Percentiles rank a stretch among this genome's conserved stretches.
These are phyloP conservation scores for Palloptera scutellata DNA, from an alignment of 2,888 invertebrate species.

Conservation along the genomic window DNA sequence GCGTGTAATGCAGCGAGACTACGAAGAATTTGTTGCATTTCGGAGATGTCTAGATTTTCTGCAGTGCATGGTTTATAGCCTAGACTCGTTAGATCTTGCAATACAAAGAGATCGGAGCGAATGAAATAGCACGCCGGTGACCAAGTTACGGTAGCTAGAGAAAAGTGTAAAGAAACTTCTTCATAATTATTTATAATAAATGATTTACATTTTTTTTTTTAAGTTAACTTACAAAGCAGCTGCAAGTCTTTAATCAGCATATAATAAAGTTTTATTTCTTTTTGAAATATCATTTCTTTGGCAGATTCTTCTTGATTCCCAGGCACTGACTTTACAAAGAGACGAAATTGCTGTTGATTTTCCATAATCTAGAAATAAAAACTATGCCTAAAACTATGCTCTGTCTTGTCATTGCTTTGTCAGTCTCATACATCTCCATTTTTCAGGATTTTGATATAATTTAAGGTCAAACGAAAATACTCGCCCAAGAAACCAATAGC, in stretches of 20 bases:
- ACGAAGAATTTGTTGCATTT: slow-evolving; percentile 54
- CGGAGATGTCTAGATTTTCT: slow-evolving; percentile 44
- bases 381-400: slow-evolving; percentile 45
- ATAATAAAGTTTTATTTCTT: slow-evolving; percentile 51
- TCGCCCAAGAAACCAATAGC: slow-evolving; percentile 56
- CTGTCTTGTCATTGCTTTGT: neutral
- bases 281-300: slow-evolving; percentile 49
- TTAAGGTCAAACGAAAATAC: slow-evolving; percentile 49
- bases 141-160: slow-evolving; percentile 45
- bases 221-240: slow-evolving; percentile 46
- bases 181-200: neutral
- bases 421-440: slow-evolving; percentile 15
- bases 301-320: slow-evolving; percentile 42
- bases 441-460: slow-evolving; percentile 10
- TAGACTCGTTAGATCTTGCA: slow-evolving; percentile 58
- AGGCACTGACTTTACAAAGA: slow-evolving; percentile 54
- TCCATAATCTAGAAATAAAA: no score
- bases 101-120: slow-evolving; percentile 56
- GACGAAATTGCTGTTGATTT: slow-evolving; percentile 19
- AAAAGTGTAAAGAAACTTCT: neutral
- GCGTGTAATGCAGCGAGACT: slow-evolving; percentile 63
- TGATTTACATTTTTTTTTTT: no score
- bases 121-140: slow-evolving; percentile 55
- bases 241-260: slow-evolving; percentile 45
- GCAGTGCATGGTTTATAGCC: slow-evolving; percentile 38